phyloP scores from a whole-genome alignment of 2,797 vertebrate genomes.

The Amphiprion clarkii region DNA sequence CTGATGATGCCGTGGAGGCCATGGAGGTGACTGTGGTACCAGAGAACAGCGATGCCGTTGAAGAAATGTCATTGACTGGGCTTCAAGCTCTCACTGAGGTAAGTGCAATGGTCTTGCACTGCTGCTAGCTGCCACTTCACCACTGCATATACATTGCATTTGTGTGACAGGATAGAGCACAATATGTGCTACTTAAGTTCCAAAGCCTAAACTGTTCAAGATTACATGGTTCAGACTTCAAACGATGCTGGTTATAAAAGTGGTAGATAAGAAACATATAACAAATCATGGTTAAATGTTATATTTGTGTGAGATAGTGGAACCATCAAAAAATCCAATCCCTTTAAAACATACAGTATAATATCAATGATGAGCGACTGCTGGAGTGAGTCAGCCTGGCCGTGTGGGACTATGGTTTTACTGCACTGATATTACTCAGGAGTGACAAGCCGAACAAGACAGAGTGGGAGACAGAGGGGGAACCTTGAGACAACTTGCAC shows the following conservation, averaged over 20 bases:
- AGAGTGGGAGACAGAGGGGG: slow-evolving; percentile 35
- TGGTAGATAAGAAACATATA: slow-evolving; percentile 19
- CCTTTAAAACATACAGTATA: slow-evolving; percentile 11
- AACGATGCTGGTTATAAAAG: slow-evolving; percentile 11
- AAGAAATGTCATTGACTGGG: slow-evolving; percentile 51
- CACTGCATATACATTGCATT: slow-evolving; percentile 85
- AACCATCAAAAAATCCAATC: slow-evolving; percentile 1
- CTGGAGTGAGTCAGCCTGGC: slow-evolving; percentile 42
- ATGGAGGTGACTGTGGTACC: slow-evolving; percentile 53
- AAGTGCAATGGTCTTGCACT: slow-evolving; percentile 61
- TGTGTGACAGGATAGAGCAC: slow-evolving; percentile 63
- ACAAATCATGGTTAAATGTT: background rate
- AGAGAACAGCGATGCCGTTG: slow-evolving; percentile 32
- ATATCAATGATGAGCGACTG: slow-evolving; percentile 9
- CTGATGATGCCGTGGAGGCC: slow-evolving; percentile 37
- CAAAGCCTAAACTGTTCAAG: slow-evolving; percentile 56
- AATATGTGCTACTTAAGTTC: slow-evolving; percentile 70
- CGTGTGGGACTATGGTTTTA: slow-evolving; percentile 32
- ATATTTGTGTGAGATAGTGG: background rate
- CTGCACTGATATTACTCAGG: slow-evolving; percentile 9
- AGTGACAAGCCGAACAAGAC: slow-evolving; percentile 4
- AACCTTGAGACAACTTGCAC: slow-evolving; percentile 28
- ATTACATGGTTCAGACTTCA: slow-evolving; percentile 16
- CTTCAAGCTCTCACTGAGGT: slow-evolving; percentile 71
- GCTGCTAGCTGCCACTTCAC: slow-evolving; percentile 64